Base-by-base conservation (phyloP, 2,113 vertebrate genomes). In the Pterocles gutturalis region DNA sequence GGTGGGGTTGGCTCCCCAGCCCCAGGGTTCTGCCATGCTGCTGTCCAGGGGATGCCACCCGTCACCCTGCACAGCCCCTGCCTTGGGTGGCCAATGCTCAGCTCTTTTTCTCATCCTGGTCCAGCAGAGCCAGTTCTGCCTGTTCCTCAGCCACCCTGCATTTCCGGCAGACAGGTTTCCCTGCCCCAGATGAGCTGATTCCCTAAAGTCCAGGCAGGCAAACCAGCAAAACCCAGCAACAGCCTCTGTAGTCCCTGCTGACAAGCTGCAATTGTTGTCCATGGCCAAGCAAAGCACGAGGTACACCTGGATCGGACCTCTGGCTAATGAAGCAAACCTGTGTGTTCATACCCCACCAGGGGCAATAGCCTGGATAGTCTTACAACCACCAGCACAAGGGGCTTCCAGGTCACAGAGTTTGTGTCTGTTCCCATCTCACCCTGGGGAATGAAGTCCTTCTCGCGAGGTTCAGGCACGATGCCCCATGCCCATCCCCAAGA, bases 201-300 rank as follows among this genome's bases (percentile, higher is more conserved):
- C 16, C 58, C 45, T 16, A 57, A 46, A 84, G 8, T 33, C 26
- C 1, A 2, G 13, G 14, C 26, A 88, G 69, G 20, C 17, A 84
- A 90, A 89, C 43, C 54, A 76, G 57, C 48, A 94, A 87, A 89
- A 69, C 66, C 36, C 72, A 70, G 22, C 0, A 0, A 26, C 5
- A 3, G 2, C 28, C 41, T 38, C 41, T 36, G 1, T 9, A 45
- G 51, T 86, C 36, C 53, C 20, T 38, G 13, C 0, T 3, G 55
- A 43, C 5, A 78, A 71, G 28, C 19, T 67, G 31, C 28, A 24
- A 8, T 9, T 54, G 21, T 48, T 43, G 54, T 49, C 45, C 49
- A 8, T 0, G 11, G 70, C 46, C 1, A 1, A 66, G 53, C 36
- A 1, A 13, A 58, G 12, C 1, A 1, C 0, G 1, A 76, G 61